Conservation (phyloP, 2,888 invertebrate genomes). For the Dryadula phaetusa region DNA sequence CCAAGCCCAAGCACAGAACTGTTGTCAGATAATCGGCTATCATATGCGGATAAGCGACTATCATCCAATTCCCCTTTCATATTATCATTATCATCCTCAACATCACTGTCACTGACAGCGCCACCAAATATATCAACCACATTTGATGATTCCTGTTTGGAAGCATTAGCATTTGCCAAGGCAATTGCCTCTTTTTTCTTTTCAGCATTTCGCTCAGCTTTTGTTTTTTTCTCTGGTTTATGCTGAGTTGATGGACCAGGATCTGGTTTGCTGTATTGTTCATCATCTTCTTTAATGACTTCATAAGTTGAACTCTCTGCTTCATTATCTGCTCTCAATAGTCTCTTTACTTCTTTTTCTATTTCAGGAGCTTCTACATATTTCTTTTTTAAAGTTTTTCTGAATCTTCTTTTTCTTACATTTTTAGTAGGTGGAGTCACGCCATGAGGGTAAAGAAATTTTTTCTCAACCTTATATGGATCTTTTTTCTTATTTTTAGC, state of each 20-base stretch:
- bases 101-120: conserved; percentile 94
- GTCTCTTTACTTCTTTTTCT: conserved; percentile 97
- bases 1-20: conserved; percentile 64
- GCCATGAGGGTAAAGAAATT: conserved; percentile 97
- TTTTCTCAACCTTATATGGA: conserved; percentile 92
- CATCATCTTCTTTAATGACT: conserved; percentile 94
- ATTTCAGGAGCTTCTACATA: conserved; percentile 98
- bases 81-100: conserved; percentile 91
- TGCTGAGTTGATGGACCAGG: conserved; percentile 44
- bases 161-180: conserved; percentile 52
- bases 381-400: conserved; percentile 98
- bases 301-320: conserved; percentile 95
- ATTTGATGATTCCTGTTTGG: conserved; percentile 63
- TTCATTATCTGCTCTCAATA: conserved; percentile 96
- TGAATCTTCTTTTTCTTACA: conserved; percentile 94
- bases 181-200: conserved; percentile 50
- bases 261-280: conserved; percentile 76
- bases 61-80: conserved; percentile 92
- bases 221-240: conserved; percentile 68
- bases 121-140: conserved; percentile 94
- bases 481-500: conserved; percentile 93
- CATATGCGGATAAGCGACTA: conserved; percentile 89
- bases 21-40: conserved; percentile 88
- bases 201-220: conserved; percentile 53
- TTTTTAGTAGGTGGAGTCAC: conserved; percentile 98